Evolutionary conservation across 2,888 invertebrate species (phyloP).

Genomic region (Anthophora plumipes): DNA sequence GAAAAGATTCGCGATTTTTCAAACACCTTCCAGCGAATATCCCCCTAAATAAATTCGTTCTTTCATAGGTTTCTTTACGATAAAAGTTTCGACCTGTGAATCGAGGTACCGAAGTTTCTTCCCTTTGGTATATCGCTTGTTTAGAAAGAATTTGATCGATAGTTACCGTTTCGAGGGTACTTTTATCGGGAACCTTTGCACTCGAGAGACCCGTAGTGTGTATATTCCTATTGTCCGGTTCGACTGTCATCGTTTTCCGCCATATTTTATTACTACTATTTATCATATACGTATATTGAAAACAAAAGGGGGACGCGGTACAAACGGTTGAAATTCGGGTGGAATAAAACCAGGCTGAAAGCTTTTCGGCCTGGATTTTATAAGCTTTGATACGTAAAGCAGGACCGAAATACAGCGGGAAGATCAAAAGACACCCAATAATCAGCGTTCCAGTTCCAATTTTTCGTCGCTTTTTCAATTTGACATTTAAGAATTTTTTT

Average conservation of each 20-base stretch:
- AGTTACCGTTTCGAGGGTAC: neutral
- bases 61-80: neutral
- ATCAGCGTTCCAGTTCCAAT: neutral
- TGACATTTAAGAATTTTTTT: neutral
- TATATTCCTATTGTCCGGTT: neutral
- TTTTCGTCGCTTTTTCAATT: neutral
- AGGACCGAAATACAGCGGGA: neutral
- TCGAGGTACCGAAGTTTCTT: neutral
- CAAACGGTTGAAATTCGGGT: neutral
- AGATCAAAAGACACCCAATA: neutral
- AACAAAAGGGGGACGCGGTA: neutral
- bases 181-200: neutral
- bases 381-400: conserved; percentile 3
- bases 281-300: conserved; percentile 8
- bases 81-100: neutral
- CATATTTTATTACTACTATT: conserved; percentile 1
- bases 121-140: neutral
- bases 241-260: neutral
- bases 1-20: neutral
- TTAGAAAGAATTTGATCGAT: neutral
- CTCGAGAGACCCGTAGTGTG: neutral
- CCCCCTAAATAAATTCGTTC: neutral
- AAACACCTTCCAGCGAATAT: too few relatives aligned
- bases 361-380: neutral
- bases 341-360: conserved; percentile 13